Conservation (phyloP, 1,140 invertebrate genomes). For the Papilio aristodemus region DNA sequence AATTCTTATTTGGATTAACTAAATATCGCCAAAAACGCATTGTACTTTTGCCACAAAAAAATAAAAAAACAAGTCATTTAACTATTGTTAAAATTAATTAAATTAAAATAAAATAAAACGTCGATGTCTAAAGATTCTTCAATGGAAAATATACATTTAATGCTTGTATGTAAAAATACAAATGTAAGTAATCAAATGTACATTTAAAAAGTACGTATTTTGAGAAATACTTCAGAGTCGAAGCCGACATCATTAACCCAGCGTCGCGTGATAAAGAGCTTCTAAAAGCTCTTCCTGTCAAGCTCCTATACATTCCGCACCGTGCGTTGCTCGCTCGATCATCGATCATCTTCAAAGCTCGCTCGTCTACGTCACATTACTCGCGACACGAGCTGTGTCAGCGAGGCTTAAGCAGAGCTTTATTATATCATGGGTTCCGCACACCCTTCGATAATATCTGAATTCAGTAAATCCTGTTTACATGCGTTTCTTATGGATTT, state of each 20-base stretch:
- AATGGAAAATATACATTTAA: too few species aligned
- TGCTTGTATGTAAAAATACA: background rate
- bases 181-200: background rate
- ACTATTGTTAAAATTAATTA: too few species aligned
- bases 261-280: constrained; percentile 12
- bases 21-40: too few species aligned
- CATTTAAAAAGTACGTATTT: background rate
- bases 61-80: too few species aligned
- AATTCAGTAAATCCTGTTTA: background rate
- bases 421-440: constrained; percentile 31
- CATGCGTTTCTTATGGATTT: background rate
- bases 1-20: too few species aligned
- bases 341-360: constrained; percentile 70
- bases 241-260: constrained; percentile 1
- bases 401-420: constrained; percentile 7
- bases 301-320: background rate
- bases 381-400: constrained; percentile 51
- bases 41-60: too few species aligned
- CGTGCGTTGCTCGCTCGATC: constrained; percentile 49
- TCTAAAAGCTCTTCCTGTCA: constrained; percentile 14
- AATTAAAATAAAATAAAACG: too few species aligned
- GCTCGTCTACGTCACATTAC: constrained; percentile 60
- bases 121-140: too few species aligned
- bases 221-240: background rate
- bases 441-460: constrained; percentile 34